These are phyloP conservation scores for Chesias legatella DNA, from an alignment of 2,888 invertebrate genomes.

Conservation along the genomic window DNA sequence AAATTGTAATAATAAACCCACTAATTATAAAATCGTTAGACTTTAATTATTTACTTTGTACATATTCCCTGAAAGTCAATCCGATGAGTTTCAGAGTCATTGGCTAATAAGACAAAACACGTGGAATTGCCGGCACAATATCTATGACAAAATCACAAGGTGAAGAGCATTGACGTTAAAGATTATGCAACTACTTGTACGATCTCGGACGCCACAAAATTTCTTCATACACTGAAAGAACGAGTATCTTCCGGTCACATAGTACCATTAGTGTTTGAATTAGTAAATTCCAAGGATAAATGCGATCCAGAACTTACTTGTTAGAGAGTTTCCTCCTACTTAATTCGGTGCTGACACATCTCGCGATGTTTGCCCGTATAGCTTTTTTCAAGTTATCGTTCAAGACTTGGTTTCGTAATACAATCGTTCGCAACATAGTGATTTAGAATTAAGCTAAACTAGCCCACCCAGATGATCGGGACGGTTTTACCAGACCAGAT, in stretches of 20 bases:
- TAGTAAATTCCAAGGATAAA: not conserved
- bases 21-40: too few relatives aligned
- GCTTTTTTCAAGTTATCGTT: conserved; percentile 82
- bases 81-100: not conserved
- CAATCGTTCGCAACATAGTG: conserved; percentile 87
- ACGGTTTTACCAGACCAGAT: conserved; percentile 51
- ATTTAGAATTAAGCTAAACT: conserved; percentile 45
- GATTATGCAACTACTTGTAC: conserved; percentile 71
- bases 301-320: conserved; percentile 67
- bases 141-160: conserved; percentile 43
- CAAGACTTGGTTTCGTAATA: conserved; percentile 84
- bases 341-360: conserved; percentile 82
- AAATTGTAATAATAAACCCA: too few relatives aligned
- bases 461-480: conserved; percentile 64
- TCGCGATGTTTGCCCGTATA: conserved; percentile 78
- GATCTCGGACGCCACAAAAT: conserved; percentile 19
- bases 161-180: conserved; percentile 61
- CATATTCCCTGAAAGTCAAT: too few relatives aligned
- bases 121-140: conserved; percentile 39
- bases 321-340: conserved; percentile 81
- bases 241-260: not conserved
- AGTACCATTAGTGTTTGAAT: not conserved
- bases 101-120: conserved; percentile 22
- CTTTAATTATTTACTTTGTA: too few relatives aligned
- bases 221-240: conserved; percentile 2